Evolutionary conservation across 1,140 invertebrate genomes (phyloP).

Genomic region (Ceratina australensis): DNA sequence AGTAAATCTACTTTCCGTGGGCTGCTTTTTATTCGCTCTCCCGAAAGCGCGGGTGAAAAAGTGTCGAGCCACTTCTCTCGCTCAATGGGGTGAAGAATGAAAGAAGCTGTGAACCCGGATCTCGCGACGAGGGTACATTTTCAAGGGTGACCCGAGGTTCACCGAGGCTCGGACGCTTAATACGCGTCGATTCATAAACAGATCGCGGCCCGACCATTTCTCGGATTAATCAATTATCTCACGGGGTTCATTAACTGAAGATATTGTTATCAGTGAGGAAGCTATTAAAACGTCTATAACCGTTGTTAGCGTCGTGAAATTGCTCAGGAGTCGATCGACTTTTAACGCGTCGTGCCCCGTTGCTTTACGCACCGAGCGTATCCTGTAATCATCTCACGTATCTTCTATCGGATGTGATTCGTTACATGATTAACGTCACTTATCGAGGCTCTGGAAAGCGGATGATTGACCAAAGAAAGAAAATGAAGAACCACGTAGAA

Average conservation of each 20-base stretch:
- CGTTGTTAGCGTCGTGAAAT: too few species aligned
- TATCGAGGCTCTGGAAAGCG: background rate
- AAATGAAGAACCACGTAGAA: background rate
- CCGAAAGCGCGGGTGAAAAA: background rate
- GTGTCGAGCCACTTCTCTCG: background rate
- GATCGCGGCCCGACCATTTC: too few species aligned
- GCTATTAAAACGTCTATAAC: too few species aligned
- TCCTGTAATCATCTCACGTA: background rate
- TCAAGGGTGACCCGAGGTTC: too few species aligned
- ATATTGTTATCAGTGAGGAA: too few species aligned
- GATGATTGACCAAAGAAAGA: background rate
- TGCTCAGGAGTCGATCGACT: too few species aligned
- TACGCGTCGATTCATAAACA: too few species aligned
- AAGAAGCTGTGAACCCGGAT: background rate
- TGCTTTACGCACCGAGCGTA: too few species aligned
- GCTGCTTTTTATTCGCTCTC: background rate
- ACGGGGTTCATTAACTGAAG: too few species aligned
- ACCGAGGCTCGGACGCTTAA: too few species aligned
- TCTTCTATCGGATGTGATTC: background rate
- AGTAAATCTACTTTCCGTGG: background rate
- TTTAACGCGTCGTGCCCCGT: background rate
- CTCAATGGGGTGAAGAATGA: background rate
- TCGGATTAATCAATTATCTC: too few species aligned
- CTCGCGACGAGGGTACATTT: background rate
- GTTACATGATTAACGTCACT: constrained; percentile 9